Percentiles rank a stretch among this genome's conserved stretches.
phyloP scores from a whole-genome alignment of 2,113 vertebrate species.

The Oceanodroma tethys region DNA sequence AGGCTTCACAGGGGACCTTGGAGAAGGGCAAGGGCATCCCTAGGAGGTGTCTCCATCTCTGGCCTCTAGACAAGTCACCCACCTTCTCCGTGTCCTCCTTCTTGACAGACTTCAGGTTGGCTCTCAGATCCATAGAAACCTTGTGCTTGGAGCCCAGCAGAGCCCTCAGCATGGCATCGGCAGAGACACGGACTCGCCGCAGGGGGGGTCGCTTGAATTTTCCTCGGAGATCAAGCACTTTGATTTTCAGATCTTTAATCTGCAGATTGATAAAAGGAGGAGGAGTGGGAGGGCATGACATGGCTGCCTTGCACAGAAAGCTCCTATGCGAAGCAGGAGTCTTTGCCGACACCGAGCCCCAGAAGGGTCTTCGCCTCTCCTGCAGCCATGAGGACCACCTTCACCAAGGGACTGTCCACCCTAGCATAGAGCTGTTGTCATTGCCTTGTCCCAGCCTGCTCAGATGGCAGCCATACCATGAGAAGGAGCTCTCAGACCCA shows the following conservation, averaged over 20 bases:
- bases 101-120: slow-evolving; percentile 96
- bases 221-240: slow-evolving; percentile 90
- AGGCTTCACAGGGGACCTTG: not conserved
- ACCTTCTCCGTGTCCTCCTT: slow-evolving; percentile 97
- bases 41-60: not conserved
- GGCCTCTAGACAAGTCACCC: not conserved
- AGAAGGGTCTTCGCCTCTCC: not conserved
- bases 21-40: not conserved
- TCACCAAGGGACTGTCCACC: not conserved
- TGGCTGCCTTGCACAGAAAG: not conserved
- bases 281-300: not conserved
- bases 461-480: fast-evolving
- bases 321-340: not conserved
- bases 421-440: not conserved
- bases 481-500: not conserved
- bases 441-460: not conserved
- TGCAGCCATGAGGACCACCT: not conserved
- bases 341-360: fast-evolving
- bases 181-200: slow-evolving; percentile 87
- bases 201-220: slow-evolving; percentile 92
- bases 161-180: slow-evolving; percentile 92
- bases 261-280: not conserved
- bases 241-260: slow-evolving; percentile 93
- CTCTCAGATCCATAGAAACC: slow-evolving; percentile 93
- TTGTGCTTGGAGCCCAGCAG: slow-evolving; percentile 96